phyloP scores from a whole-genome alignment of 2,888 invertebrate species.

The Aproaerema taeniolella region DNA sequence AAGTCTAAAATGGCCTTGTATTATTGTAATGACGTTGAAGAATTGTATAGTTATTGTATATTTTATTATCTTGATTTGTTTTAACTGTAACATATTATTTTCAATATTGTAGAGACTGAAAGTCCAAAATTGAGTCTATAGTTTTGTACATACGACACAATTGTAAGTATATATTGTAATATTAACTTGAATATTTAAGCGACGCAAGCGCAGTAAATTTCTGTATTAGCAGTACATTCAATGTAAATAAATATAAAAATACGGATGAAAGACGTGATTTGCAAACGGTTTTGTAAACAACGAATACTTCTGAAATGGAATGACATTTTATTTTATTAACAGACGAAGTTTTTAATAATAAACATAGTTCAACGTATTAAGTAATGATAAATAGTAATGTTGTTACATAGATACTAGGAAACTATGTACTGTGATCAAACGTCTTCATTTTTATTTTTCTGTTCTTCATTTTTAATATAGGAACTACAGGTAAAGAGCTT shows the following conservation, averaged over 20 bases:
- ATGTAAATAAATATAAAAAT: conserved; percentile 63
- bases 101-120: conserved; percentile 72
- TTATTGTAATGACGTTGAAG: conserved; percentile 48
- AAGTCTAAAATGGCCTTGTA: conserved; percentile 62
- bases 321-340: conserved; percentile 9
- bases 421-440: conserved; percentile 5
- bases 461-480: background rate
- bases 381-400: background rate
- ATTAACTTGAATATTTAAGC: conserved; percentile 64
- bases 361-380: background rate
- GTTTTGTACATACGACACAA: conserved; percentile 74
- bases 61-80: conserved; percentile 51
- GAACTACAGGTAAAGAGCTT: conserved; percentile 1
- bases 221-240: conserved; percentile 64
- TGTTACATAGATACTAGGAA: background rate
- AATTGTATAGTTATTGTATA: conserved; percentile 49
- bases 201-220: conserved; percentile 70
- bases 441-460: background rate
- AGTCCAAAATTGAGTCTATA: conserved; percentile 76
- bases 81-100: conserved; percentile 55
- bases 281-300: conserved; percentile 32
- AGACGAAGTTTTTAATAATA: background rate
- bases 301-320: conserved; percentile 30
- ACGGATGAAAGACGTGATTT: conserved; percentile 40
- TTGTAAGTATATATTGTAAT: conserved; percentile 71